A percentile compares a stretch with the other conserved stretches of the same genome.
These are phyloP conservation scores for Loripinus fragilis DNA, from an alignment of 2,888 invertebrate species.

Conservation along the genomic window DNA sequence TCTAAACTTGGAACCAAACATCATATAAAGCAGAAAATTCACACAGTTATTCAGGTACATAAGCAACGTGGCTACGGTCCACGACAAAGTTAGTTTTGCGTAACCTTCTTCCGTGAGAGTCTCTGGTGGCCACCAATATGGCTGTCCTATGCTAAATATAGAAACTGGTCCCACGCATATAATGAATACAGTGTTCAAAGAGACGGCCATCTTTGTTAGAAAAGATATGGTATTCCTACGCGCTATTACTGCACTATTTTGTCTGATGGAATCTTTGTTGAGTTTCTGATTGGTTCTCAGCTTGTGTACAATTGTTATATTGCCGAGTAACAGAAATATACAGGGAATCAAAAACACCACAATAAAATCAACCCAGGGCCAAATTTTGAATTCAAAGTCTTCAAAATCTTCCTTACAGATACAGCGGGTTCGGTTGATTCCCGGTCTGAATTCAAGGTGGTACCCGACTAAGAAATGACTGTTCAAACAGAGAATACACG, in stretches of 20 bases:
- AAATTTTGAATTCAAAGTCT: slow-evolving; percentile 1
- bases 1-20: slow-evolving; percentile 21
- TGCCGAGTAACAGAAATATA: neutral
- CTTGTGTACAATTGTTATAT: neutral
- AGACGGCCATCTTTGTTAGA: neutral
- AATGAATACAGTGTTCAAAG: slow-evolving; percentile 13
- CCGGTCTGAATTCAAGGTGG: neutral
- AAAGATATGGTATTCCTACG: neutral
- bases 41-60: slow-evolving; percentile 24
- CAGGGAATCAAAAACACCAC: neutral
- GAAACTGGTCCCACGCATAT: slow-evolving; percentile 10
- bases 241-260: neutral
- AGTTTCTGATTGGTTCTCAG: slow-evolving; percentile 1
- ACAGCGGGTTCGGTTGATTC: neutral
- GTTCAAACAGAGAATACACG: neutral
- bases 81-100: neutral
- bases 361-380: slow-evolving; percentile 22
- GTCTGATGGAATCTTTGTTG: neutral
- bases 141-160: slow-evolving; percentile 23
- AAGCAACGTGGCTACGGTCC: slow-evolving; percentile 4
- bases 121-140: slow-evolving; percentile 23
- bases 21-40: slow-evolving; percentile 20
- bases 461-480: neutral
- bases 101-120: neutral
- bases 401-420: neutral